These are phyloP conservation scores for Natrix natrix DNA, from an alignment of 2,797 vertebrate species.

Conservation along the genomic window DNA sequence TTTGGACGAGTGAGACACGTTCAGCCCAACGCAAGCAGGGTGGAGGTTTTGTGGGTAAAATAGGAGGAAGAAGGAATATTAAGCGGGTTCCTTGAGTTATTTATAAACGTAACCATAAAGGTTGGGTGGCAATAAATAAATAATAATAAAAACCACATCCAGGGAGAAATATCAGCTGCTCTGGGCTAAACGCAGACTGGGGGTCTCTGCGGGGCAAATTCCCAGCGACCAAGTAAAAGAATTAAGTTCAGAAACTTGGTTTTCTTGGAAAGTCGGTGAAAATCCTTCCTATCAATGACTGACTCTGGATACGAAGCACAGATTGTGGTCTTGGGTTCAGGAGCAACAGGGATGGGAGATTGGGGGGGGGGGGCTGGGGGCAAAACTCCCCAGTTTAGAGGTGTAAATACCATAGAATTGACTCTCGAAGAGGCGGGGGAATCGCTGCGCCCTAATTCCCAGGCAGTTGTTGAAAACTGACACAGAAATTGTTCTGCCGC, in stretches of 20 bases:
- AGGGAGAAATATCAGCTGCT: neutral
- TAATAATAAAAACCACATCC: neutral
- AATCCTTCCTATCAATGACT: neutral
- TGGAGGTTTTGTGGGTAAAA: neutral
- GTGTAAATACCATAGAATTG: neutral
- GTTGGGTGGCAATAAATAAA: neutral
- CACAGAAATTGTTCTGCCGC: neutral
- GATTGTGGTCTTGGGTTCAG: neutral
- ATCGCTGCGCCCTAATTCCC: neutral
- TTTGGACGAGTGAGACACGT: neutral
- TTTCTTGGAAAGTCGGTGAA: neutral
- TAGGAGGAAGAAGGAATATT: neutral
- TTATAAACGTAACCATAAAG: neutral
- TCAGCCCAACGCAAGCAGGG: neutral
- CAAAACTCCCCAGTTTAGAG: neutral
- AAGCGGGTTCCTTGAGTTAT: neutral
- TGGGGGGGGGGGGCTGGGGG: neutral
- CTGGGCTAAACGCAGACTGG: neutral
- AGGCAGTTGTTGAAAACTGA: neutral
- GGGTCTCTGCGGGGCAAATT: neutral
- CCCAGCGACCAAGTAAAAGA: neutral
- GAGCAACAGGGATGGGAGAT: rapidly evolving
- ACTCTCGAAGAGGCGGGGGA: neutral
- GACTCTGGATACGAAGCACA: neutral
- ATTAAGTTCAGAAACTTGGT: too few species aligned